Conservation (phyloP, 2,888 invertebrate species). For the Folsomia manolachei region DNA sequence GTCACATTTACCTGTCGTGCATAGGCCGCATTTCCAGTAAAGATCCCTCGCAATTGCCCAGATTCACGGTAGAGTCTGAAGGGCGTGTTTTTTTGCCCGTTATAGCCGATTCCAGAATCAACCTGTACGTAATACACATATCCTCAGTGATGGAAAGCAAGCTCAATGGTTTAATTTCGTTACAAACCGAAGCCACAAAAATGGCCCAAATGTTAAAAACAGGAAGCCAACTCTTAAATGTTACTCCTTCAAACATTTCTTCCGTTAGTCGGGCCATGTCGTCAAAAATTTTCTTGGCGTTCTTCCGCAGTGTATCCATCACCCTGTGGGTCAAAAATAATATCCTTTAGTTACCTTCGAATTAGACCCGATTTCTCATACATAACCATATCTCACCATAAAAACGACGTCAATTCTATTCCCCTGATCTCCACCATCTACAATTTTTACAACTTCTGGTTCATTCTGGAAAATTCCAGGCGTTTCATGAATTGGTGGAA, state of each 20-base stretch:
- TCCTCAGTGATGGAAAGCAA: too few species aligned
- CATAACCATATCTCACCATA: too few species aligned
- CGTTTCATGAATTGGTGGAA: background rate
- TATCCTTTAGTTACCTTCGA: too few species aligned
- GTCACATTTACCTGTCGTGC: constrained; percentile 21
- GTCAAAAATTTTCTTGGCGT: constrained; percentile 19
- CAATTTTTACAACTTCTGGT: constrained; percentile 32
- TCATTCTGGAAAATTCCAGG: background rate
- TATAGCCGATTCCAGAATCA: constrained; percentile 43
- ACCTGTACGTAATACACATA: too few species aligned
- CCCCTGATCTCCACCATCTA: constrained; percentile 27
- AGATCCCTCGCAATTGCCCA: constrained; percentile 37
- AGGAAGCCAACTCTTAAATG: constrained; percentile 34
- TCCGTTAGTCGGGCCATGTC: constrained; percentile 29
- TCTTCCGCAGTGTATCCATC: constrained; percentile 34
- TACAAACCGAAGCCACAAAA: too few species aligned
- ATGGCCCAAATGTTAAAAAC: constrained; percentile 45
- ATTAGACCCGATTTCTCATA: too few species aligned
- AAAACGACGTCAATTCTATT: constrained; percentile 38
- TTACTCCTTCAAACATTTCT: constrained; percentile 41
- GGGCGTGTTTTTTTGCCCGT: constrained; percentile 40
- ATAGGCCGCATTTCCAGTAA: constrained; percentile 27
- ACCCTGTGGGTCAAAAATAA: too few species aligned
- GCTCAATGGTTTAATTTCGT: too few species aligned
- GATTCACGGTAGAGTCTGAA: constrained; percentile 36